phyloP scores from a whole-genome alignment of 2,113 vertebrate genomes.

The Aspidoscelis tigris region DNA sequence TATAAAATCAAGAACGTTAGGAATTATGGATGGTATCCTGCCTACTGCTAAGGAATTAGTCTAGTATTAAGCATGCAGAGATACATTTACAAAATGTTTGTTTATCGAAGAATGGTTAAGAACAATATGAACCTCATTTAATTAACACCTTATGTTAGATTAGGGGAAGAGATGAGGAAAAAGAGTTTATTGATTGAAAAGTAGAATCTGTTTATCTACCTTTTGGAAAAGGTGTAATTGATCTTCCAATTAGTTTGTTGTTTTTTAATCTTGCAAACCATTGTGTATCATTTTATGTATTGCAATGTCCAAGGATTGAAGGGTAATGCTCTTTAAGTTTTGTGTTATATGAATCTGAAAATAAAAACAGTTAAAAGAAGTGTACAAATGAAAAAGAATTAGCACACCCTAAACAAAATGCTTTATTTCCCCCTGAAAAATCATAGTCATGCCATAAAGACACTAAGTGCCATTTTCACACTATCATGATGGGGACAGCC shows the following conservation, averaged over 20 bases:
- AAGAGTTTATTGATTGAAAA: slow-evolving; percentile 3
- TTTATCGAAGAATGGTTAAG: slow-evolving; percentile 4
- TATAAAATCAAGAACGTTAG: background rate
- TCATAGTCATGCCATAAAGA: too few species aligned
- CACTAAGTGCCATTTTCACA: too few species aligned
- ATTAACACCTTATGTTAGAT: slow-evolving; percentile 17
- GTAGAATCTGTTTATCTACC: background rate
- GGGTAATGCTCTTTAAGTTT: background rate
- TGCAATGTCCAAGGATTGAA: background rate
- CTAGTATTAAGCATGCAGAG: slow-evolving; percentile 1
- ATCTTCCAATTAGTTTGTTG: background rate
- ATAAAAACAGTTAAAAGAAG: background rate
- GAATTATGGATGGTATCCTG: background rate
- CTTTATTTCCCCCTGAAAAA: too few species aligned
- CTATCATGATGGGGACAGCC: too few species aligned
- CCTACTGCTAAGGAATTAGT: background rate
- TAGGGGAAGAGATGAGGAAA: slow-evolving; percentile 1
- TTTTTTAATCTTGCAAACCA: background rate
- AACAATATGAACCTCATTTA: background rate
- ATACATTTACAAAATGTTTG: background rate
- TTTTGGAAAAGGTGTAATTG: background rate
- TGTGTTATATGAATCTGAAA: background rate
- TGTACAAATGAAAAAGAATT: slow-evolving; percentile 10
- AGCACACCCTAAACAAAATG: background rate
- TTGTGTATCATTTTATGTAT: background rate